Conservation (phyloP, 1,140 invertebrate genomes). For the Sitodiplosis mosellana region DNA sequence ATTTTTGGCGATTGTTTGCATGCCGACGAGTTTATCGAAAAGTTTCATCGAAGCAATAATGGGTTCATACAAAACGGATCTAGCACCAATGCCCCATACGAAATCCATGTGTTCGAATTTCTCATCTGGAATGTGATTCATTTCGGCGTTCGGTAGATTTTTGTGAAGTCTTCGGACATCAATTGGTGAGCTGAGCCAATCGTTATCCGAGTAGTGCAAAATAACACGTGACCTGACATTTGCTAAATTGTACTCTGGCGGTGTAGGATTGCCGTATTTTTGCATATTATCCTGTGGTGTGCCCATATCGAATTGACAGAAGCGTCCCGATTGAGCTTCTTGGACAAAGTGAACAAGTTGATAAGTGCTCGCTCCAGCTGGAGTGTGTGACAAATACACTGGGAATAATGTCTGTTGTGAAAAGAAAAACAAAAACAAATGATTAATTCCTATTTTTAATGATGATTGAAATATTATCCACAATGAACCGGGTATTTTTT, state of each 20-base stretch:
- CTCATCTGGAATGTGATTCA: too few relatives aligned
- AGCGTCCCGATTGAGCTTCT: conserved; percentile 17
- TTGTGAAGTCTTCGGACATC: conserved; percentile 38
- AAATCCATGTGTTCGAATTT: too few relatives aligned
- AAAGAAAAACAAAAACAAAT: not conserved
- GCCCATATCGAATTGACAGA: conserved; percentile 22
- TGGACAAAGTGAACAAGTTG: conserved; percentile 24
- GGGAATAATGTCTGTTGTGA: conserved; percentile 38
- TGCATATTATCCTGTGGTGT: conserved; percentile 25
- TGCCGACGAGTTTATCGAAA: too few relatives aligned
- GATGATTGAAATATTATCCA: not conserved
- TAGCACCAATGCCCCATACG: too few relatives aligned
- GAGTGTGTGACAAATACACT: conserved; percentile 53
- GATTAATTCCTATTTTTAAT: not conserved
- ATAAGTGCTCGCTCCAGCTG: conserved; percentile 21
- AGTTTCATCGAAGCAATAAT: too few relatives aligned
- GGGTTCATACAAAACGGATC: too few relatives aligned
- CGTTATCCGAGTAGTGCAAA: conserved; percentile 39
- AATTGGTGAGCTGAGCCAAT: conserved; percentile 34
- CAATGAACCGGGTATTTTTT: not conserved
- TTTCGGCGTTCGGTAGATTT: conserved; percentile 27
- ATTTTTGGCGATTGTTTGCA: too few relatives aligned
- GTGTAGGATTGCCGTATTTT: conserved; percentile 26
- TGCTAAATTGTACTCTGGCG: conserved; percentile 37
- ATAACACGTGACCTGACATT: conserved; percentile 42